Evolutionary conservation across 2,113 vertebrate species (phyloP).

Genomic region (Callaeas wilsoni): DNA sequence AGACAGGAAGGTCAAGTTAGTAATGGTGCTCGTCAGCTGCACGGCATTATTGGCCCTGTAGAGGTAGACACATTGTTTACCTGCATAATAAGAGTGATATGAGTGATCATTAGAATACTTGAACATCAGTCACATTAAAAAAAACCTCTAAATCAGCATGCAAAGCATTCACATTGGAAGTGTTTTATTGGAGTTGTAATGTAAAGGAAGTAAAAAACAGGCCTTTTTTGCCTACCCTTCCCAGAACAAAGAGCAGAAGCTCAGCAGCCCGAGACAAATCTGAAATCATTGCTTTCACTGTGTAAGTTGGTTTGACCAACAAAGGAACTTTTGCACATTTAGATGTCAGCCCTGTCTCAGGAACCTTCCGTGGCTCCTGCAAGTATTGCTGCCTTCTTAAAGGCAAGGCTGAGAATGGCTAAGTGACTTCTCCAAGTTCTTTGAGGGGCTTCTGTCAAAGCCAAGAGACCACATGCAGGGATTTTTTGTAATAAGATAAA

Average conservation of each 20-base stretch:
- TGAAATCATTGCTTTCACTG: background rate
- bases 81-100: background rate
- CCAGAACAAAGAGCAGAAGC: background rate
- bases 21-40: background rate
- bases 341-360: background rate
- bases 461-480: background rate
- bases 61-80: background rate
- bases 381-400: background rate
- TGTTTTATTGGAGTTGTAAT: background rate
- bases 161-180: background rate
- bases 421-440: background rate
- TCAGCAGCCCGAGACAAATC: background rate
- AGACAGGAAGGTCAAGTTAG: slow-evolving; percentile 21
- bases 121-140: background rate
- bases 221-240: background rate
- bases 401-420: background rate
- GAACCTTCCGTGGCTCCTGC: background rate
- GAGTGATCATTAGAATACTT: background rate
- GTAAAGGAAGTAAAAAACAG: background rate
- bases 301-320: background rate
- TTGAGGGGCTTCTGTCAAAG: background rate
- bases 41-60: background rate
- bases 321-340: background rate
- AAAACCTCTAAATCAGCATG: background rate
- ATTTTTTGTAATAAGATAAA: background rate